These are phyloP conservation scores for Charina bottae DNA, from an alignment of 2,113 vertebrate species.

Conservation along the genomic window DNA sequence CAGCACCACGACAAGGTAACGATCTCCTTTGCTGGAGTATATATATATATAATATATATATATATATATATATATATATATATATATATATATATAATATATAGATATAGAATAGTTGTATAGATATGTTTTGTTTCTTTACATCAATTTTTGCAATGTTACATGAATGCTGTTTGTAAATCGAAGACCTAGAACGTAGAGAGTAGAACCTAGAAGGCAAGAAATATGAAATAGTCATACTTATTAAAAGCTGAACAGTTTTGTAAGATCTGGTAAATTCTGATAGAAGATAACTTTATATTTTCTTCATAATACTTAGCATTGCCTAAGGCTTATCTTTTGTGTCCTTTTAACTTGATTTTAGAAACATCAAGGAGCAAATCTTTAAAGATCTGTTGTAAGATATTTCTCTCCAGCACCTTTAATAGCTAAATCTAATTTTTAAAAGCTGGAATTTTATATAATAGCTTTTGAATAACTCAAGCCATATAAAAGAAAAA, in stretches of 20 bases:
- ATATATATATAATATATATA: too few species aligned
- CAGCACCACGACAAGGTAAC: too few species aligned
- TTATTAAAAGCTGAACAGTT: neutral
- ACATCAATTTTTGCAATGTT: neutral
- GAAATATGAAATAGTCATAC: neutral
- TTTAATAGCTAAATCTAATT: neutral
- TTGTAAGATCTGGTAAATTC: constrained; percentile 2
- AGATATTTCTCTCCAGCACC: neutral
- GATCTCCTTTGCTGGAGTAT: too few species aligned
- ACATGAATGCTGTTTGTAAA: neutral
- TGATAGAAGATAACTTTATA: constrained; percentile 1
- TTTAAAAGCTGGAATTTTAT: neutral
- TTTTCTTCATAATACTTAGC: neutral
- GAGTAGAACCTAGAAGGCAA: too few species aligned
- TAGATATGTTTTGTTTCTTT: neutral
- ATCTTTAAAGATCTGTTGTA: neutral
- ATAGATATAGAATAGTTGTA: neutral
- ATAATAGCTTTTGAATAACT: neutral
- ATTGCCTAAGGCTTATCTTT: neutral
- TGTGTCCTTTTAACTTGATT: neutral
- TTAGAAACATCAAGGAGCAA: neutral
- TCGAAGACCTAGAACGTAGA: too few species aligned
- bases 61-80: too few species aligned
- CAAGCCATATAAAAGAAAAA: neutral
- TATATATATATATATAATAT: too few species aligned